phyloP scores from a whole-genome alignment of 2,888 invertebrate species.

The Oxystoma pomonae region DNA sequence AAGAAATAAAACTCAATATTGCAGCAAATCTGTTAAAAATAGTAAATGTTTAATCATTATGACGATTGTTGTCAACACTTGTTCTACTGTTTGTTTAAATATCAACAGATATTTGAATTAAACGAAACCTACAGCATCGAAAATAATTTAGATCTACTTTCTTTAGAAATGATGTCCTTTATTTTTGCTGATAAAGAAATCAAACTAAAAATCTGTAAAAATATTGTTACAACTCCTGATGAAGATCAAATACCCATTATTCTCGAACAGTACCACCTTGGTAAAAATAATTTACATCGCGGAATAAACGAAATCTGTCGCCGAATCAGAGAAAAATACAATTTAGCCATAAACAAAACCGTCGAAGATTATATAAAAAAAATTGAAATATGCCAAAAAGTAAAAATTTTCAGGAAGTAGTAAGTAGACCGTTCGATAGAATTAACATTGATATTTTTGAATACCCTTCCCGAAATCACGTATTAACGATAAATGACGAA shows the following conservation, averaged over 20 bases:
- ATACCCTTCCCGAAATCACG: slow-evolving; percentile 15
- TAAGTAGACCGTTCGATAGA: slow-evolving; percentile 14
- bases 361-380: slow-evolving; percentile 10
- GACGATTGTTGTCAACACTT: neutral
- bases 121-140: slow-evolving; percentile 9
- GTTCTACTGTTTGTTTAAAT: neutral
- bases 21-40: slow-evolving; percentile 11
- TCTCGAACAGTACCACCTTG: slow-evolving; percentile 13
- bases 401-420: slow-evolving; percentile 9
- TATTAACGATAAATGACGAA: slow-evolving; percentile 10
- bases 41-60: slow-evolving; percentile 6
- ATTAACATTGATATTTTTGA: slow-evolving; percentile 18
- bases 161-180: slow-evolving; percentile 14
- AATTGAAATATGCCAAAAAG: slow-evolving; percentile 9
- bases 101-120: slow-evolving; percentile 5
- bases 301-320: slow-evolving; percentile 19
- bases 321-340: slow-evolving; percentile 19
- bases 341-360: slow-evolving; percentile 15
- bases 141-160: slow-evolving; percentile 16
- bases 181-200: slow-evolving; percentile 15
- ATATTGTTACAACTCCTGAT: slow-evolving; percentile 13
- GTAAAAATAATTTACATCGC: slow-evolving; percentile 17
- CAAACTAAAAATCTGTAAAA: slow-evolving; percentile 13
- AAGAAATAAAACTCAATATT: slow-evolving; percentile 5
- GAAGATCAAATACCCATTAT: slow-evolving; percentile 14